Percentiles rank a stretch among this genome's conserved stretches.
These are phyloP conservation scores for Patella caerulea DNA, from an alignment of 2,888 invertebrate genomes.

Conservation along the genomic window DNA sequence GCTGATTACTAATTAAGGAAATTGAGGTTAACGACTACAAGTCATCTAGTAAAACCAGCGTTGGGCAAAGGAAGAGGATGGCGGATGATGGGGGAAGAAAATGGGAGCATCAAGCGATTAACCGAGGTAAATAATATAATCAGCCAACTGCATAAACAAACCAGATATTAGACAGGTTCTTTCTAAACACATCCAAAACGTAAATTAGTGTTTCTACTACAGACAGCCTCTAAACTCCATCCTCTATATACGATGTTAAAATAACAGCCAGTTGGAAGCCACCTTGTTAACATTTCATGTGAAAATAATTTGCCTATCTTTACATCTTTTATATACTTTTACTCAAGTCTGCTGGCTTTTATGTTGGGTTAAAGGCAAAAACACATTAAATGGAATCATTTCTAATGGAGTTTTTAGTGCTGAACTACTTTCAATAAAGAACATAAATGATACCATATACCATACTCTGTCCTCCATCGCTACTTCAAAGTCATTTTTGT, in stretches of 20 bases:
- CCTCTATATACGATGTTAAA: not conserved
- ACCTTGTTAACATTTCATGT: constrained; percentile 4
- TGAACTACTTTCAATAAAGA: too few species aligned
- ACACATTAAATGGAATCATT: too few species aligned
- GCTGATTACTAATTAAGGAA: too few species aligned
- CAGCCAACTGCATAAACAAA: constrained; percentile 11
- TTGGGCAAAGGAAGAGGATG: not conserved
- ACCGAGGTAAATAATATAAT: not conserved
- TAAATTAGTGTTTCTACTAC: not conserved
- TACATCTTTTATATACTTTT: too few species aligned
- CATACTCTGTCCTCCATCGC: too few species aligned
- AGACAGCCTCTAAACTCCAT: not conserved
- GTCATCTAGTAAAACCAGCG: too few species aligned
- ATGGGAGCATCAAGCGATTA: not conserved
- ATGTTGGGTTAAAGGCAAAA: too few species aligned
- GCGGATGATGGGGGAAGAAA: not conserved
- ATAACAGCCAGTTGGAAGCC: not conserved
- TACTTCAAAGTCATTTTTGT: too few species aligned
- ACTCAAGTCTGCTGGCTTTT: too few species aligned
- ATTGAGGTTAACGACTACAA: too few species aligned
- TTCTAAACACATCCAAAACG: constrained; percentile 1
- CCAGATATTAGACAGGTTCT: constrained; percentile 10
- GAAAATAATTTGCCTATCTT: not conserved
- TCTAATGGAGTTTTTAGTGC: too few species aligned
- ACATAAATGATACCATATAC: too few species aligned